These are phyloP conservation scores for Paelopatides confundens DNA, from an alignment of 53 echinoderm and acorn worm species.

Conservation along the genomic window DNA sequence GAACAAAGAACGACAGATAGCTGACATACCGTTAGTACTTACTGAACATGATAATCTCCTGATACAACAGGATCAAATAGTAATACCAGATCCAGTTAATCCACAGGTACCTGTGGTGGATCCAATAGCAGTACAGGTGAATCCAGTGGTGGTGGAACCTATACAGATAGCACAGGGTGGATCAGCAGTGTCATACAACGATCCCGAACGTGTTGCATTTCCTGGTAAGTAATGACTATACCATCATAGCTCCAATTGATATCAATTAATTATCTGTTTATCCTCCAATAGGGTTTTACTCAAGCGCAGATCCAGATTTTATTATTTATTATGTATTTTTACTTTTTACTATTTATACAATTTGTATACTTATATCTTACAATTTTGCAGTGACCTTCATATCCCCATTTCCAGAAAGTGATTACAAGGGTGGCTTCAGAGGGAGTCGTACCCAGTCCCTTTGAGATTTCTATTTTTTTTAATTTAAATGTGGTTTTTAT, in stretches of 20 bases:
- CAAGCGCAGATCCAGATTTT: too few species aligned
- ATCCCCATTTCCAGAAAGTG: too few species aligned
- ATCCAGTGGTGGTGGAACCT: not conserved
- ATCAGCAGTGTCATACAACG: constrained; percentile 3
- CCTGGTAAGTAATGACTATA: not conserved
- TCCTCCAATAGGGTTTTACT: too few species aligned
- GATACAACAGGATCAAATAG: not conserved
- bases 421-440: too few species aligned
- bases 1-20: not conserved
- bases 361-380: too few species aligned
- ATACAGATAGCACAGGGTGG: not conserved
- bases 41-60: not conserved
- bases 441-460: too few species aligned
- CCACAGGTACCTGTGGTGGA: not conserved
- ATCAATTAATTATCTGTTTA: too few species aligned
- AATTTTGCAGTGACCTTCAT: too few species aligned
- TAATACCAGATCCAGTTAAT: not conserved
- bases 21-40: not conserved
- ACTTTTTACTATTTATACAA: too few species aligned
- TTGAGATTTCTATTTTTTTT: too few species aligned
- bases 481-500: too few species aligned
- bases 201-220: constrained; percentile 17
- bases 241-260: not conserved
- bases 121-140: not conserved
- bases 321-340: too few species aligned